These are phyloP conservation scores for Venturia canescens DNA, from an alignment of 1,140 invertebrate species.

Conservation along the genomic window DNA sequence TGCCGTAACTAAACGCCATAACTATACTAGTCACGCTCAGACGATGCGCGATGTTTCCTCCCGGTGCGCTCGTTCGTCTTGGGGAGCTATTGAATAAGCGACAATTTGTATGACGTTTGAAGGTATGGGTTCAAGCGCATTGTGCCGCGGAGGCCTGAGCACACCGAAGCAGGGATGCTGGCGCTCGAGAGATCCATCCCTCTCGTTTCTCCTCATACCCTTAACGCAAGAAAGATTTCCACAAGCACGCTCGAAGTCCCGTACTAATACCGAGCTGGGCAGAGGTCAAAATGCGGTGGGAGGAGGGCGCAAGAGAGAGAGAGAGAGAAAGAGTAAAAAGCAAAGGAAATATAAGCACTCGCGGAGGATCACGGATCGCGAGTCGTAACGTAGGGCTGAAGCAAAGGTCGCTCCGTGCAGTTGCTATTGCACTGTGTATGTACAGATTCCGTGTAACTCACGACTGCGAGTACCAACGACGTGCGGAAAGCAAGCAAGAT, in stretches of 20 bases:
- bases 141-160: conserved; percentile 50
- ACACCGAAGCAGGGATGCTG: conserved; percentile 62
- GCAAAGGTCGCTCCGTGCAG: conserved; percentile 64
- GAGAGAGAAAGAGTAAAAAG: conserved; percentile 43
- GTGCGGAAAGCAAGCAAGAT: neutral
- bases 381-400: conserved; percentile 49
- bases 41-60: neutral
- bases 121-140: conserved; percentile 59
- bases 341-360: neutral
- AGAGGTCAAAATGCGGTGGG: conserved; percentile 39
- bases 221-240: conserved; percentile 34
- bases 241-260: conserved; percentile 35
- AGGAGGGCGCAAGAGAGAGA: neutral
- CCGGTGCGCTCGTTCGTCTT: conserved; percentile 26
- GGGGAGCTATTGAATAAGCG: conserved; percentile 60
- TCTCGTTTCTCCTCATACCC: neutral
- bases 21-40: conserved; percentile 13
- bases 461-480: neutral
- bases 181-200: neutral
- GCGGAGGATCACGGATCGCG: conserved; percentile 57
- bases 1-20: neutral
- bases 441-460: neutral
- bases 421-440: conserved; percentile 32
- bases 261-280: conserved; percentile 37
- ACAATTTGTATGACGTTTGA: conserved; percentile 70